Base-by-base conservation (phyloP, 2,797 vertebrate species). In the Gila robusta region DNA sequence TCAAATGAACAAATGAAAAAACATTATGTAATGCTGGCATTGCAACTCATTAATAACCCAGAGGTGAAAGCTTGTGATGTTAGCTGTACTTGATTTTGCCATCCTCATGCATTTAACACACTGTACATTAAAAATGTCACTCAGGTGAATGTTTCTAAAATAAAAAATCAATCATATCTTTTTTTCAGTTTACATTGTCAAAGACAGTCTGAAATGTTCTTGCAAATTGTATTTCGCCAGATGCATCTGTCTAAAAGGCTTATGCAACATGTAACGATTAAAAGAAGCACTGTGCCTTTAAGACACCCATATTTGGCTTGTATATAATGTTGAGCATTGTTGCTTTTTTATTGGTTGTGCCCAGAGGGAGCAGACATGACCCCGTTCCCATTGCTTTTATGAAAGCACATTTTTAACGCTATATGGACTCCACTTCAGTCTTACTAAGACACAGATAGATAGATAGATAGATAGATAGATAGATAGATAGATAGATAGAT, bases 291-390 rank as follows among this genome's bases (percentile, higher is more conserved):
- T 41, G 54, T 26, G 14, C 35, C 23, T 62, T 78, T 41, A 62
- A 62, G 56, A 62, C 3, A 19, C 39, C 8, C 56, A 44, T 62
- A 62, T 41, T 44, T 79, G n/a, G 56, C 77, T 44, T 41, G 37
- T 41, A 17, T 78, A 19, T 41, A 62, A 41, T 19, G 16, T 28
- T 78, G 54, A 62, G 23, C 35, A 62, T 62, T 41, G 76, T 78
- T 78, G 54, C 35, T 62, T 78, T 79, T 79, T 64, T 19, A 79
- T 79, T 62, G 39, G 54, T 62, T 19, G 54, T 62, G 54, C 76
- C 54, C 76, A 62, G 23, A 26, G 76, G 80, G 47, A 9, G 67
- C 49, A 82, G 49, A 59, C 23, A 19, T 39, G 37, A 71, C 66
- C 32, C 54, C 2, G 39, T 26, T 62, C 49, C 32, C 23, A 26